These are phyloP conservation scores for Tyrophagus putrescentiae DNA, from an alignment of 1,140 invertebrate genomes.

Conservation along the genomic window DNA sequence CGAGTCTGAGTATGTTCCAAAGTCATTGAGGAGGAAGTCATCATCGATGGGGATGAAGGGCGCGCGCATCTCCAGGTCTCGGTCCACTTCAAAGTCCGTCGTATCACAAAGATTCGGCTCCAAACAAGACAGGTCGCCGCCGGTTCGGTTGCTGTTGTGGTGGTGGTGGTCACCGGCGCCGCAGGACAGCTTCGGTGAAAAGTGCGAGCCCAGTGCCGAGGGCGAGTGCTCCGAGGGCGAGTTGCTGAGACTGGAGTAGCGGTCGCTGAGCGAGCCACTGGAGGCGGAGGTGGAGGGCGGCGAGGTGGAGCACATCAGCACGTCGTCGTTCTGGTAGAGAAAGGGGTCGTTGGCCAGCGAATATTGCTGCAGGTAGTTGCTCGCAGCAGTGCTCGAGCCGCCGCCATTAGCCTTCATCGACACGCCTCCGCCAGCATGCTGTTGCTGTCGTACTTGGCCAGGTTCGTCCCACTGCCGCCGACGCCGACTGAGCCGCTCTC, in stretches of 20 bases:
- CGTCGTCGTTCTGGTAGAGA: neutral
- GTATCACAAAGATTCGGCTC: neutral
- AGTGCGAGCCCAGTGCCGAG: neutral
- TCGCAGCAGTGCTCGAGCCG: no score
- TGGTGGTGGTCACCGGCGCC: no score
- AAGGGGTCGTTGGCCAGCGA: slow-evolving; percentile 17
- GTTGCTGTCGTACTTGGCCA: no score
- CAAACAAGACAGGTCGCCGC: no score
- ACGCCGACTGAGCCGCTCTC: no score
- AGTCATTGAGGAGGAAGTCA: slow-evolving; percentile 13
- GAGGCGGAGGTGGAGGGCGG: neutral
- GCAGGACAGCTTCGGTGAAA: slow-evolving; percentile 6
- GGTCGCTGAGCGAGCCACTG: neutral
- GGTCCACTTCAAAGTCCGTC: slow-evolving; percentile 9
- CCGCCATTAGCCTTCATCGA: no score
- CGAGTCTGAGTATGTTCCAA: neutral
- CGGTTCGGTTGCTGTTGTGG: no score
- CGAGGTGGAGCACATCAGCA: neutral
- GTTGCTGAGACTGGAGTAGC: neutral
- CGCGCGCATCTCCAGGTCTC: slow-evolving; percentile 17
- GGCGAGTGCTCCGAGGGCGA: neutral
- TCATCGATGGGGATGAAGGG: slow-evolving; percentile 16
- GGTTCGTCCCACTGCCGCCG: no score
- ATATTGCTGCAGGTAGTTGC: no score
- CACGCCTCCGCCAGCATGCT: no score